Base-by-base conservation (phyloP, 2,888 invertebrate genomes). In the Himalopsyche tibetana region DNA sequence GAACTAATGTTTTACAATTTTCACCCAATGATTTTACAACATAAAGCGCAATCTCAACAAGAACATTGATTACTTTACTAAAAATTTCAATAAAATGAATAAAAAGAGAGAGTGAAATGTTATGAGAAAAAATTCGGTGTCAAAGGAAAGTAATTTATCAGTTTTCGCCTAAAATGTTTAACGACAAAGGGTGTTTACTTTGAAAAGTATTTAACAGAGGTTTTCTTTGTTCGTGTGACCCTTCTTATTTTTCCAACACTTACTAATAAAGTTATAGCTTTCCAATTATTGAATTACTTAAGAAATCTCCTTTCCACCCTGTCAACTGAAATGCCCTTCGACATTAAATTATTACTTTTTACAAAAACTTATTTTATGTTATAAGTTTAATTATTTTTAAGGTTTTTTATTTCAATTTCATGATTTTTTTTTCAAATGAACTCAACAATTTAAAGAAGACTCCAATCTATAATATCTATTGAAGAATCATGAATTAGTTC, bases 261-360 rank as follows among this genome's bases (percentile, higher is more conserved):
- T 15, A 83, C 74, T 86, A 82, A 69, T 86, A 69, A 45, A 86
- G 83, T 86, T 86, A 86, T 82, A 55, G 82, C 74, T 82, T 80
- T 55, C 56, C 86, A 84, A 84, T 86, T 55, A 86, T 86, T 86
- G 82, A 63, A 86, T 86, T 86, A 86, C 74, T 38, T 38, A 63
- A 42, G 55, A 79, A 38, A 83, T 55, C 80, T 45, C 82, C 82
- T 12, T 28, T 55, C 80, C 79, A 42, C 85, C 89, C 91, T 91
- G 96, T 86, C 86, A 86, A 56, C 83, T 56, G 38, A 56, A 83
- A 86, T 86, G 83, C 55, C 82, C 80, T 38, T 83, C 82, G 38
- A 38, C 56, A 19, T 74, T 12, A 74, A 74, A 74, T 74, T 74
- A 74, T 74, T 74, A 36, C 74, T 74, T 74, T 38, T 69, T 12